These are phyloP conservation scores for Choristoneura rosaceana DNA, from an alignment of 2,888 invertebrate genomes.

Conservation along the genomic window DNA sequence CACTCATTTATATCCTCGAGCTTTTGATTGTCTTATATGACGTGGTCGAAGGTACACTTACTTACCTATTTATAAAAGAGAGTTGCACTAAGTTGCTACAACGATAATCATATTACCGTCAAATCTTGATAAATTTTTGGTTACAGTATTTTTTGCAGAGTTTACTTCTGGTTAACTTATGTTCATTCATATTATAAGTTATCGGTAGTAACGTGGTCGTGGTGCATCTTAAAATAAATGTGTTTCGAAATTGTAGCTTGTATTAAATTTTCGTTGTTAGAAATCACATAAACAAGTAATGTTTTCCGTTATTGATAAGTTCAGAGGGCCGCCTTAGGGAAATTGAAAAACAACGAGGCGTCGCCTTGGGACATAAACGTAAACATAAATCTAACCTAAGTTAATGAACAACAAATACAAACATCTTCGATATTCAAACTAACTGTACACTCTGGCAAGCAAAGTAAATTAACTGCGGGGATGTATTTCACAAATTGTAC, in stretches of 20 bases:
- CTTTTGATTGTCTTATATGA: too few species aligned
- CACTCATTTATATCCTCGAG: too few species aligned
- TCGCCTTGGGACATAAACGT: conserved; percentile 31
- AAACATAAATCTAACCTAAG: conserved; percentile 38
- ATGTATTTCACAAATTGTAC: conserved; percentile 10
- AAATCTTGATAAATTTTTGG: too few species aligned
- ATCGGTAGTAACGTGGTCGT: too few species aligned
- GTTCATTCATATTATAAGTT: too few species aligned
- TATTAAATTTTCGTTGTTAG: conserved; percentile 15
- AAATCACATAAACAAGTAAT: conserved; percentile 21
- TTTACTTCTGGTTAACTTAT: too few species aligned
- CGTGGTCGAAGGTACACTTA: too few species aligned
- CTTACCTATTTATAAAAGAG: too few species aligned
- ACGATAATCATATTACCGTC: too few species aligned
- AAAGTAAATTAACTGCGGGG: conserved; percentile 26
- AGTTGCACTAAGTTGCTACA: too few species aligned
- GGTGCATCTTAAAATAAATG: too few species aligned
- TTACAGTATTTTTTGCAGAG: too few species aligned
- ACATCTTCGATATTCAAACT: conserved; percentile 35
- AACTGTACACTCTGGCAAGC: conserved; percentile 17
- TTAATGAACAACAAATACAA: conserved; percentile 41
- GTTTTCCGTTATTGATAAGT: conserved; percentile 35
- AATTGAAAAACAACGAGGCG: conserved; percentile 39
- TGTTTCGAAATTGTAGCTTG: background rate
- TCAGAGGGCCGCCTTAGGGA: conserved; percentile 38